A percentile compares a stretch with the other conserved stretches of the same genome.
Evolutionary conservation across 2,888 invertebrate species (phyloP).

Genomic region (Ormyrus pomaceus): DNA sequence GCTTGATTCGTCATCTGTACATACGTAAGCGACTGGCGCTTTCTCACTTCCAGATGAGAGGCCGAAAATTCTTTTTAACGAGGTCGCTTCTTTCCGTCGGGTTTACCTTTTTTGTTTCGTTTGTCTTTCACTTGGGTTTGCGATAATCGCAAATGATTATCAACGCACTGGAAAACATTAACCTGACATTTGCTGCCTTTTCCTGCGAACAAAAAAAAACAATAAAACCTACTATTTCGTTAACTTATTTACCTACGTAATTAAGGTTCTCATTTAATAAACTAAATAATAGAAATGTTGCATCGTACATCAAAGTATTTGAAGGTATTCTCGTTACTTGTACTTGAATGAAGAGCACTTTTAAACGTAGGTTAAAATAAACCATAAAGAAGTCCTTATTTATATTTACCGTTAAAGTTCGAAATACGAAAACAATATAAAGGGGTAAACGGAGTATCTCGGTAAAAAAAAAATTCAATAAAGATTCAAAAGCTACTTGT

Average conservation of each 20-base stretch:
- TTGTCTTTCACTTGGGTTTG: constrained; percentile 46
- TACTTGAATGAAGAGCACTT: too few species aligned
- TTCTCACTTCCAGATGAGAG: constrained; percentile 51
- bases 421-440: too few species aligned
- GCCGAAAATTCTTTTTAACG: constrained; percentile 16
- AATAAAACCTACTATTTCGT: too few species aligned
- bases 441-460: background rate
- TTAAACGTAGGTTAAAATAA: too few species aligned
- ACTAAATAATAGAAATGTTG: too few species aligned
- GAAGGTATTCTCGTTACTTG: too few species aligned
- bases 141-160: constrained; percentile 63
- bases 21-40: background rate
- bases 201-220: constrained; percentile 40
- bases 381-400: too few species aligned
- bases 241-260: too few species aligned
- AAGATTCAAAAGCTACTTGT: constrained; percentile 37
- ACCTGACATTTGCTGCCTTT: constrained; percentile 29
- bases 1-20: background rate
- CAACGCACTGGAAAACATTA: constrained; percentile 59
- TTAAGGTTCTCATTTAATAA: too few species aligned
- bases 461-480: constrained; percentile 4
- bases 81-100: constrained; percentile 28
- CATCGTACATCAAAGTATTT: too few species aligned
- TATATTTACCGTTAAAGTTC: too few species aligned
- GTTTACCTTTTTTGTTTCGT: constrained; percentile 11